These are phyloP conservation scores for Coracopsis vasa DNA, from an alignment of 2,113 vertebrate species.

Conservation along the genomic window DNA sequence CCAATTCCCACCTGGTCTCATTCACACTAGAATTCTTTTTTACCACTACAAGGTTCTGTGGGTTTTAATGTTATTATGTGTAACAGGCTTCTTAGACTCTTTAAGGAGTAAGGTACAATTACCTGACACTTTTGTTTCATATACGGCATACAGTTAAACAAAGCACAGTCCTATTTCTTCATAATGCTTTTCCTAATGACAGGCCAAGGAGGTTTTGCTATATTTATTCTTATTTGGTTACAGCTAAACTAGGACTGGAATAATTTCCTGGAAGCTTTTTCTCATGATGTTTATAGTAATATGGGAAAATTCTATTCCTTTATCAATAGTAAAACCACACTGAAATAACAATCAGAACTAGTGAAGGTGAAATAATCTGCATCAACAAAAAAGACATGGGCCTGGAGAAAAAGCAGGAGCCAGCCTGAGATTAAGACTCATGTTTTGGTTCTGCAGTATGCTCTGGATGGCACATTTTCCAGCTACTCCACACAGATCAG, in stretches of 20 bases:
- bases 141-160: not conserved
- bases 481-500: not conserved
- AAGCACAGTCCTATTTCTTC: not conserved
- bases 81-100: not conserved
- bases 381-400: not conserved
- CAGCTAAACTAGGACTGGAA: not conserved
- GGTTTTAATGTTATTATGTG: not conserved
- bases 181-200: not conserved
- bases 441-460: rapidly evolving
- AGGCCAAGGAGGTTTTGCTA: not conserved
- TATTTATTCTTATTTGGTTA: not conserved
- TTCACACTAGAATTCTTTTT: not conserved
- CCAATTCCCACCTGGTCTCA: not conserved
- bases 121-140: not conserved
- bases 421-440: not conserved
- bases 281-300: not conserved
- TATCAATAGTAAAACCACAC: not conserved
- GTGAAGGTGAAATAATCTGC: not conserved
- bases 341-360: not conserved
- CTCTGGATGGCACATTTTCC: not conserved
- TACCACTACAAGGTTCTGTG: not conserved
- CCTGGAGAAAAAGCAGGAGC: not conserved
- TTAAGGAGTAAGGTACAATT: not conserved
- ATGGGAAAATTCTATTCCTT: not conserved
- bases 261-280: constrained; percentile 18